Evolutionary conservation across 23 tunicate genomes (phyloP).

Genomic region (Ascidia mentula): DNA sequence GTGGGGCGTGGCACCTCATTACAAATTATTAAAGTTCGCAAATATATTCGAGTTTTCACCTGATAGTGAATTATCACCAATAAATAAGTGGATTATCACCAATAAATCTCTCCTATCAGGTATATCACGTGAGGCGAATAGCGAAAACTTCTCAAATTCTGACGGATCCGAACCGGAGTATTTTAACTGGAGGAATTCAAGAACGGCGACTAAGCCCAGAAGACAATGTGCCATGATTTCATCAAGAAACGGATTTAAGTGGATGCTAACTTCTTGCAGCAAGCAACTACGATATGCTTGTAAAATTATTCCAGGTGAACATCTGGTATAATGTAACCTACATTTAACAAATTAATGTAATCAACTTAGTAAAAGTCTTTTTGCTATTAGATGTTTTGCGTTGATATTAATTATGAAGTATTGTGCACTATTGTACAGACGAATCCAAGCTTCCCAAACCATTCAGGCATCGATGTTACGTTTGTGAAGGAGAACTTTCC

Average conservation of each 20-base stretch:
- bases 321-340: not conserved
- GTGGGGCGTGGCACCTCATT: too few species aligned
- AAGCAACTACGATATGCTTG: not conserved
- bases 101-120: not conserved
- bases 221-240: not conserved
- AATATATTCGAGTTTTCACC: too few species aligned
- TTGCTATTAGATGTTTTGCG: too few species aligned
- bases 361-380: too few species aligned
- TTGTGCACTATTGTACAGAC: too few species aligned
- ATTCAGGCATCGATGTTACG: slow-evolving; percentile 29
- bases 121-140: not conserved
- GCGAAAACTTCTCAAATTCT: not conserved
- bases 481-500: slow-evolving; percentile 21
- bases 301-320: not conserved
- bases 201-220: not conserved
- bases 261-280: not conserved
- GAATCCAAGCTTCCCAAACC: not conserved
- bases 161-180: not conserved
- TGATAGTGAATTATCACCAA: too few species aligned
- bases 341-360: not conserved
- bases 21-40: too few species aligned
- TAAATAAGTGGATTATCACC: too few species aligned
- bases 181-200: not conserved
- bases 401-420: too few species aligned
- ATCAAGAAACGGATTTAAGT: not conserved